Percentiles rank a stretch among this genome's conserved stretches.
phyloP scores from a whole-genome alignment of 2,888 invertebrate species.

The Allygus modestus region DNA sequence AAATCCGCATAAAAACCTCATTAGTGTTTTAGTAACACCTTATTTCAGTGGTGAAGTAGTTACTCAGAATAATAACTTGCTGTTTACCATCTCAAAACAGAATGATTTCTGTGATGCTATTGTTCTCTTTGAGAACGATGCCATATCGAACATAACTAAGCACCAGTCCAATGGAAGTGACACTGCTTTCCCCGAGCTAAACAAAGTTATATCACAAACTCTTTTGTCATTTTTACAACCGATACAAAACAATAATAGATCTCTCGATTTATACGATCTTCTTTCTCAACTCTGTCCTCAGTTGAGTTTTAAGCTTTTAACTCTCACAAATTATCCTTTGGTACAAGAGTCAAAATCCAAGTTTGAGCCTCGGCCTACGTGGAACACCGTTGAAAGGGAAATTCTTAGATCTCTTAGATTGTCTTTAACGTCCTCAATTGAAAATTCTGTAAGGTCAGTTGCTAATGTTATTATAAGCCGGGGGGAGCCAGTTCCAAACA shows the following conservation, averaged over 20 bases:
- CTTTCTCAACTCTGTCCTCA: slow-evolving; percentile 74
- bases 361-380: slow-evolving; percentile 65
- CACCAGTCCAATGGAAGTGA: slow-evolving; percentile 72
- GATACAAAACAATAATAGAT: slow-evolving; percentile 64
- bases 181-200: slow-evolving; percentile 74
- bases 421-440: slow-evolving; percentile 43
- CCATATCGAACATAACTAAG: slow-evolving; percentile 74
- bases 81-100: slow-evolving; percentile 76
- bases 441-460: slow-evolving; percentile 47
- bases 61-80: slow-evolving; percentile 77
- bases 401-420: slow-evolving; percentile 68
- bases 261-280: slow-evolving; percentile 68
- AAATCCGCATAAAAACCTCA: slow-evolving; percentile 75
- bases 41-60: slow-evolving; percentile 76
- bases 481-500: slow-evolving; percentile 46
- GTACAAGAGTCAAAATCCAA: slow-evolving; percentile 71
- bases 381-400: slow-evolving; percentile 69
- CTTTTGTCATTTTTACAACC: slow-evolving; percentile 76
- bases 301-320: slow-evolving; percentile 76
- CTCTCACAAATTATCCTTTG: slow-evolving; percentile 72
- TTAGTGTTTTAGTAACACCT: slow-evolving; percentile 75
- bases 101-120: slow-evolving; percentile 74
- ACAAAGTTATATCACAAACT: slow-evolving; percentile 76
- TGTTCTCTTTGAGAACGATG: slow-evolving; percentile 76
- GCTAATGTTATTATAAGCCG: slow-evolving; percentile 58